A percentile compares a stretch with the other conserved stretches of the same genome.
Evolutionary conservation across 2,888 invertebrate genomes (phyloP).

Genomic region (Hecatera dysodea): DNA sequence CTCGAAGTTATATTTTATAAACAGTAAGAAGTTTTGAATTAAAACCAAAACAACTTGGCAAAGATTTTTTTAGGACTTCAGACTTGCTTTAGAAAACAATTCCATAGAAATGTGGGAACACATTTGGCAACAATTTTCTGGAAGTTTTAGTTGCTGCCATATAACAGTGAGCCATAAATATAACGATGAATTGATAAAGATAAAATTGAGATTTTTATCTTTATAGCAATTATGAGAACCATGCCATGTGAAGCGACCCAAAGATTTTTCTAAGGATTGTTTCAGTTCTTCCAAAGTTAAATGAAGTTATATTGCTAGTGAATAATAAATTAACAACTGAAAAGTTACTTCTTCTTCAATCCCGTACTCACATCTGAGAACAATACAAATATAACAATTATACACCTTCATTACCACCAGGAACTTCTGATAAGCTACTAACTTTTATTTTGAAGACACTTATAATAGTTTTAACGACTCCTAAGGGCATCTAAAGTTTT

Average conservation of each 20-base stretch:
- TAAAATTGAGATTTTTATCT: no score
- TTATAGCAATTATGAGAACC: no score
- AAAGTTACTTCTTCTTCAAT: no score
- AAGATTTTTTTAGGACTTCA: constrained; percentile 30
- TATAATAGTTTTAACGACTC: constrained; percentile 33
- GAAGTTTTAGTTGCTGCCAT: constrained; percentile 2
- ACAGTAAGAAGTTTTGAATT: constrained; percentile 45
- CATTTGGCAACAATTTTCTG: not conserved
- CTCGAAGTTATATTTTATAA: constrained; percentile 45
- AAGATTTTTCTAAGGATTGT: no score
- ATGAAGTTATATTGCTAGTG: no score
- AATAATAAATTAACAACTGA: no score
- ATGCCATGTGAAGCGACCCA: no score
- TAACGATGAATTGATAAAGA: no score
- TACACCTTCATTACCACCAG: not conserved
- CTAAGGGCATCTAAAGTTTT: constrained; percentile 57
- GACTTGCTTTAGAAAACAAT: constrained; percentile 17
- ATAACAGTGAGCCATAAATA: no score
- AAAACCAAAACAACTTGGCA: constrained; percentile 36
- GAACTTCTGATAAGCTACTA: not conserved
- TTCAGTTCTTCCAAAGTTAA: no score
- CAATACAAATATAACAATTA: no score
- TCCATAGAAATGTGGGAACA: constrained; percentile 13
- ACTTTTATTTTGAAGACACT: constrained; percentile 40
- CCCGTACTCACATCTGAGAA: no score